Evolutionary conservation across 1,140 invertebrate species (phyloP), one percentile per base, ranked within the genome.

Genomic region (Lucilia sericata): DNA sequence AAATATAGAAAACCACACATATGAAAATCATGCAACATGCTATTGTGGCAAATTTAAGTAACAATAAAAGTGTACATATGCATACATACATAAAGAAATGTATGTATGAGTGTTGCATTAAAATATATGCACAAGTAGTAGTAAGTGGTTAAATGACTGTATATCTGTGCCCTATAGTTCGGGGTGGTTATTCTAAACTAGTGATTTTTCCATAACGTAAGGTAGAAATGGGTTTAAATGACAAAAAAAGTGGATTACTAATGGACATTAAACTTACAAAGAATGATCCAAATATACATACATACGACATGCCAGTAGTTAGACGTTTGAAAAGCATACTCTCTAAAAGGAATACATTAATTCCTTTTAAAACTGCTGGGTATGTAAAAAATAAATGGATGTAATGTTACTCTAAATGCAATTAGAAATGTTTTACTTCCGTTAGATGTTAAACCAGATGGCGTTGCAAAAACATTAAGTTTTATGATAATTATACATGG

Each of bases 401-500:
- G n/a, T n/a, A 60, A 60, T 60, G 55, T 60, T n/a, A 60, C 55
- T 60, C 13, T 5, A 60, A 80, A 80, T 49, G 19, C 76, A 51
- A 49, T 49, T 80, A 80, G 42, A 80, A 80, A 80, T 80, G 47
- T 80, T 80, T 80, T 49, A 21, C 76, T 51, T 51, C 42, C 14
- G 19, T 21, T 51, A 51, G 47, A 80, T 80, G 76, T 80, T 80
- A 13, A 47, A 80, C n/a, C 76, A 80, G 76, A 49, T 80, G 76
- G 47, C 76, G 76, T 21, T 80, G 25, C 47, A 47, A 49, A 49
- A 21, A 49, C 42, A 80, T 80, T 36, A 80, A 47, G 47, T 80
- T 80, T 80, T 80, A 80, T 49, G 76, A 80, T 80, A 80, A 80
- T 80, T 80, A 80, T 21, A 55, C 51, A 47, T 25, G 42, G 25